Conservation (phyloP, 2,113 vertebrate genomes). For the Notechis scutatus region DNA sequence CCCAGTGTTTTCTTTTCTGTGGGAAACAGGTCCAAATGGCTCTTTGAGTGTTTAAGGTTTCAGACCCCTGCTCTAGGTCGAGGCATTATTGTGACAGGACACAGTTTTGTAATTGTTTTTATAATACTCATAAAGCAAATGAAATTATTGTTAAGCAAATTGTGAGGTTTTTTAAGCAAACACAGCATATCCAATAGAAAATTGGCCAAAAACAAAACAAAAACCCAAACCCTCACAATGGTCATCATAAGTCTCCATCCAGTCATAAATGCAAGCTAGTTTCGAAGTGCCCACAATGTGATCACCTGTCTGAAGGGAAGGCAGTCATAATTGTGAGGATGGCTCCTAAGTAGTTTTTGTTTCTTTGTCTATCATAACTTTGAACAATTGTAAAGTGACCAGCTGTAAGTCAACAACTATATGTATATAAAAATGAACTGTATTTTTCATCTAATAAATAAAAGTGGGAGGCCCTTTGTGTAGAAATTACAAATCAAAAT, state of each 20-base stretch:
- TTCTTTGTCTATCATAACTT: neutral
- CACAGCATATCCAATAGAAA: no score
- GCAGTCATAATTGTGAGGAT: neutral
- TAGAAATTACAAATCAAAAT: neutral
- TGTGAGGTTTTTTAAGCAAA: no score
- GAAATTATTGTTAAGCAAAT: no score
- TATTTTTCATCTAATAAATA: neutral
- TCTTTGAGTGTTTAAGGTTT: no score
- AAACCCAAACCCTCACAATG: no score
- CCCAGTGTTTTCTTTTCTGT: no score
- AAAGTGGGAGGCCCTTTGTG: neutral
- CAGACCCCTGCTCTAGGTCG: neutral
- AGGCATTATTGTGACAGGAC: neutral
- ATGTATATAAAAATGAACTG: neutral
- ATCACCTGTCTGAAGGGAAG: no score
- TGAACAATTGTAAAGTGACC: neutral
- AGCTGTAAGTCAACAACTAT: neutral
- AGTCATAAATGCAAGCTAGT: no score
- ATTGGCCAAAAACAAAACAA: no score
- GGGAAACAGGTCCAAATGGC: no score
- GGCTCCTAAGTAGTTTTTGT: neutral
- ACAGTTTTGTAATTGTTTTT: neutral
- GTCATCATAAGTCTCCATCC: no score
- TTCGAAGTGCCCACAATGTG: no score
- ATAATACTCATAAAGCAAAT: neutral